phyloP scores from a whole-genome alignment of 2,113 vertebrate species.

The Ceratotherium simum region DNA sequence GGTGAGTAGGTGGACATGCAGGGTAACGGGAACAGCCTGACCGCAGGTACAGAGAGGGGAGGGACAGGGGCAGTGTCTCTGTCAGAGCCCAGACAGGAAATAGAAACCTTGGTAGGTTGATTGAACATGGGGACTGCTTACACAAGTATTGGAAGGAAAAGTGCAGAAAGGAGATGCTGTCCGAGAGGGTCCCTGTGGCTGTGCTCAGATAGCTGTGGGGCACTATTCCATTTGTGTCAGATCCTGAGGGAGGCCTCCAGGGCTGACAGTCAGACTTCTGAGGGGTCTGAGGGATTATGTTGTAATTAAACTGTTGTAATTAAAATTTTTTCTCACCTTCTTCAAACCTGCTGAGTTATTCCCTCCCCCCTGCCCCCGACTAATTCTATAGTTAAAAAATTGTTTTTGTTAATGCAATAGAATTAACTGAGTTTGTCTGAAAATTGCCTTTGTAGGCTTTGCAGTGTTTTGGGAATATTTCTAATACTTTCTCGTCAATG shows the following conservation, averaged over 20 bases:
- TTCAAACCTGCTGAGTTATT: background rate
- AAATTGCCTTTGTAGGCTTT: slow-evolving; percentile 38
- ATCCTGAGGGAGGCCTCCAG: no score
- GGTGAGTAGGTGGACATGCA: background rate
- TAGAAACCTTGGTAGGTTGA: background rate
- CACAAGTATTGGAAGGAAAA: background rate
- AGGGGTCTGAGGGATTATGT: background rate
- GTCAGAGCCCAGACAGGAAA: background rate
- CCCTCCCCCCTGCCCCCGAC: background rate
- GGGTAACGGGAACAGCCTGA: background rate
- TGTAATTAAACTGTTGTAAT: background rate
- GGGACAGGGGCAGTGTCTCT: no score
- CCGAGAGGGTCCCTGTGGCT: background rate
- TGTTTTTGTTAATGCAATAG: background rate
- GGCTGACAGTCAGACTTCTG: background rate
- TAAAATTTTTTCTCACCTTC: background rate
- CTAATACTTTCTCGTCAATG: background rate
- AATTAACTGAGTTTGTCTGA: slow-evolving; percentile 17
- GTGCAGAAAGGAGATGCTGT: background rate
- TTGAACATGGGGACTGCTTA: background rate
- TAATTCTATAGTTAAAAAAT: slow-evolving; percentile 20
- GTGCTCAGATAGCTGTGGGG: background rate
- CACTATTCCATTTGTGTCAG: background rate
- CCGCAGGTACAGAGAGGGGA: background rate
- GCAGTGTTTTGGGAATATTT: slow-evolving; percentile 41